Base-by-base conservation (phyloP, 2,888 invertebrate genomes). In the Cryptocephalus primarius region DNA sequence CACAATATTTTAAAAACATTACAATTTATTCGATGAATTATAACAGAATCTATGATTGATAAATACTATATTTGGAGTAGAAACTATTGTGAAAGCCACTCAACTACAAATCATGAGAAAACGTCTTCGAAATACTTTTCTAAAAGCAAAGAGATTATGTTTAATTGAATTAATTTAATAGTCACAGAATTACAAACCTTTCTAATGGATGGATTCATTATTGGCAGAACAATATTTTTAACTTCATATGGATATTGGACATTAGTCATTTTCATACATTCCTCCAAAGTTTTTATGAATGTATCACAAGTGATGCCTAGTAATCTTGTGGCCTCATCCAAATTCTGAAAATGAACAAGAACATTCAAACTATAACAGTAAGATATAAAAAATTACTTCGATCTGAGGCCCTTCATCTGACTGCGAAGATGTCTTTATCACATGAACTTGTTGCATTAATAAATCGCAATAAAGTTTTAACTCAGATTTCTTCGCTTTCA, bases 401-500 rank as follows among this genome's bases (percentile, higher is more conserved):
- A 55, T 51, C 33, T 54, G 78, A 33, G 80, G 80, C 13, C 76
- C 76, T 55, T 68, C 70, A 53, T 77, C 74, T 50, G 78, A 76
- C 47, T 81, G 80, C 43, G 53, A 49, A 32, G 56, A 47, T 66
- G 78, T 79, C 67, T 83, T 84, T 1, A 85, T 76, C 46, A 78
- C 79, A 72, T 87, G 86, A 1, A 86, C 85, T 71, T 88, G 88
- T 66, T 88, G 88, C 85, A 87, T 86, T 60, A 88, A 72, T 38
- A 88, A 73, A 68, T 88, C 88, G 73, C 87, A 87, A 67, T 87
- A 88, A 32, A 88, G 72, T 52, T 85, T 72, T 53, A 88, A 70
- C 66, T 88, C 88, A 8, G 85, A 84, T 63, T 85, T 84, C 66
- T 87, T 87, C 43, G 80, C 76, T 62, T 79, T 79, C 52, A 87